Evolutionary conservation across 2,888 invertebrate species (phyloP).

Genomic region (Julus scandinavius): DNA sequence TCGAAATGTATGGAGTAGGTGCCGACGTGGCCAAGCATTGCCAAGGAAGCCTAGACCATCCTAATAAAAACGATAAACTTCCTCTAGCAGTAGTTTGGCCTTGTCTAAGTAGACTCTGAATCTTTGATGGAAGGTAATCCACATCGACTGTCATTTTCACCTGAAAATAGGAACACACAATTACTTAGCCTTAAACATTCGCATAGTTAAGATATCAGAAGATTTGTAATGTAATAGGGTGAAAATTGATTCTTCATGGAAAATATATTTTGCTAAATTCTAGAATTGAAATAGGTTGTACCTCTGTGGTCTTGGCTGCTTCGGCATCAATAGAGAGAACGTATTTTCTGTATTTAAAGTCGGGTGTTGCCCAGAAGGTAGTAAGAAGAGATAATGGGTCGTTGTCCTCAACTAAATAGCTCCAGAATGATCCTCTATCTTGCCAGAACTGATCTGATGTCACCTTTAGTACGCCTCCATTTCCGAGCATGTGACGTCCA

Average conservation of each 20-base stretch:
- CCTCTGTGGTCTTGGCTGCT: constrained; percentile 50
- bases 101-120: neutral
- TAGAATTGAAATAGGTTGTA: constrained; percentile 2
- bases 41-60: constrained; percentile 49
- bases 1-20: neutral
- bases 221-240: too few species aligned
- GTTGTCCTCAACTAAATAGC: constrained; percentile 36
- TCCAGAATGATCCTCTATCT: constrained; percentile 53
- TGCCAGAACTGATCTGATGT: constrained; percentile 55
- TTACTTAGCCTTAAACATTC: too few species aligned
- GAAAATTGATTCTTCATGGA: too few species aligned
- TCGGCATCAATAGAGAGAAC: constrained; percentile 40
- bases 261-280: neutral
- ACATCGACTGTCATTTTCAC: constrained; percentile 39
- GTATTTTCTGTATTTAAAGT: constrained; percentile 53
- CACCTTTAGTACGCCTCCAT: constrained; percentile 31
- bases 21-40: neutral
- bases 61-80: neutral
- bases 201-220: too few species aligned
- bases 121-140: constrained; percentile 18
- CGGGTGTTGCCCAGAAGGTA: constrained; percentile 47
- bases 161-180: neutral
- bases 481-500: constrained; percentile 36
- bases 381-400: constrained; percentile 16
- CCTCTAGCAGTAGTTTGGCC: constrained; percentile 1